A percentile compares a stretch with the other conserved stretches of the same genome.
phyloP scores from a whole-genome alignment of 2,797 vertebrate species.

The Chaetophractus vellerosus region DNA sequence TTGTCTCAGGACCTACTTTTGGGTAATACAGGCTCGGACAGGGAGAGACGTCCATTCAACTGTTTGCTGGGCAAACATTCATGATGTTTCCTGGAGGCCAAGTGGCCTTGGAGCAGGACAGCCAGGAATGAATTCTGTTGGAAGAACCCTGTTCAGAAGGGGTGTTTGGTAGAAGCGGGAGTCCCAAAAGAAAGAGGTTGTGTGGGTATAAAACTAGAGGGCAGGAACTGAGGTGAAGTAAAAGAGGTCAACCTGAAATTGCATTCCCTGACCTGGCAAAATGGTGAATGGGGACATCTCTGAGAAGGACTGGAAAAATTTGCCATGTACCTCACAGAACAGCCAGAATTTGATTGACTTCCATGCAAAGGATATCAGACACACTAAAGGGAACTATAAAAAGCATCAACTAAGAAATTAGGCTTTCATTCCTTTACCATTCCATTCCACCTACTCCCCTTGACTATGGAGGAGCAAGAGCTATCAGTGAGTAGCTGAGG shows the following conservation, averaged over 20 bases:
- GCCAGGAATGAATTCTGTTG: not conserved
- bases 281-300: not conserved
- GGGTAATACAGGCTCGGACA: not conserved
- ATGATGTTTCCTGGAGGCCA: not conserved
- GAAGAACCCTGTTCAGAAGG: not conserved
- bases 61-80: not conserved
- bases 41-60: not conserved
- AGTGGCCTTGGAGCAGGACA: not conserved
- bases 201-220: no score
- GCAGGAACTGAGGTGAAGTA: not conserved
- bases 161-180: not conserved
- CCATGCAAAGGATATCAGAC: not conserved
- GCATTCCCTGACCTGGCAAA: not conserved
- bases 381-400: not conserved
- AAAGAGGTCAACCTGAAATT: not conserved
- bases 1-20: not conserved
- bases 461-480: not conserved
- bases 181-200: not conserved
- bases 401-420: conserved; percentile 13
- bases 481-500: not conserved
- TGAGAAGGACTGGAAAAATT: not conserved
- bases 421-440: not conserved
- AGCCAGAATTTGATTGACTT: not conserved
- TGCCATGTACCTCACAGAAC: not conserved
- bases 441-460: not conserved